A percentile compares a stretch with the other conserved stretches of the same genome.
Evolutionary conservation across 2,888 invertebrate genomes (phyloP).

Genomic region (Odiellus spinosus): DNA sequence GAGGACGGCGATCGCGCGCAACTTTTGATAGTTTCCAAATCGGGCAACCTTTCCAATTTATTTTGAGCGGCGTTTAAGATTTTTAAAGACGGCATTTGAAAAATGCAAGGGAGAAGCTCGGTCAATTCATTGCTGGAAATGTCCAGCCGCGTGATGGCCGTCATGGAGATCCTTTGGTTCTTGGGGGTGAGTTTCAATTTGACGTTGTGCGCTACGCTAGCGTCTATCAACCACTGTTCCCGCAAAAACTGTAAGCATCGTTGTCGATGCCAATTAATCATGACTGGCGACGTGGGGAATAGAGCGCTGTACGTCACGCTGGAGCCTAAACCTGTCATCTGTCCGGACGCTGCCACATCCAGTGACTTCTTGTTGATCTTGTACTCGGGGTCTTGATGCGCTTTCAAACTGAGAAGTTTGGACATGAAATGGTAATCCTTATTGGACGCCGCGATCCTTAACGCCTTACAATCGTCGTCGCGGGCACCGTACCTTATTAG

Average conservation of each 20-base stretch:
- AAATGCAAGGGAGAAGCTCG: conserved; percentile 60
- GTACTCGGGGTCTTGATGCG: conserved; percentile 75
- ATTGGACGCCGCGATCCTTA: conserved; percentile 54
- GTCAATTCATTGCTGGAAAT: conserved; percentile 74
- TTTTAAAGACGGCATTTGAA: conserved; percentile 60
- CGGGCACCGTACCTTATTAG: conserved; percentile 63
- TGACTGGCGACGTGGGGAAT: conserved; percentile 62
- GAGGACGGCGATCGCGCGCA: conserved; percentile 5
- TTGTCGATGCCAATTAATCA: conserved; percentile 62
- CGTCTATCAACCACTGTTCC: conserved; percentile 65
- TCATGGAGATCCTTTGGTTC: conserved; percentile 50
- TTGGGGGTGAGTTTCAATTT: conserved; percentile 53
- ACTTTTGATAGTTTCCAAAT: conserved; percentile 6
- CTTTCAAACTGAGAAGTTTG: conserved; percentile 65
- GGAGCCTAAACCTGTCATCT: conserved; percentile 19
- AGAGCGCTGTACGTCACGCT: conserved; percentile 51
- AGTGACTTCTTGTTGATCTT: conserved; percentile 78
- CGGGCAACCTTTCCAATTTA: conserved; percentile 58
- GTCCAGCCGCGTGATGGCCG: conserved; percentile 83
- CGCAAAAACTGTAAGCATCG: conserved; percentile 54
- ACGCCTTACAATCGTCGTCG: conserved; percentile 68
- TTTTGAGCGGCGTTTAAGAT: conserved; percentile 78
- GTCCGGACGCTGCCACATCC: conserved; percentile 35
- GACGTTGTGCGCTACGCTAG: conserved; percentile 68
- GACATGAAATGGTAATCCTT: conserved; percentile 59